These are phyloP conservation scores for Campoplex capitator DNA, from an alignment of 2,888 invertebrate genomes.

Conservation along the genomic window DNA sequence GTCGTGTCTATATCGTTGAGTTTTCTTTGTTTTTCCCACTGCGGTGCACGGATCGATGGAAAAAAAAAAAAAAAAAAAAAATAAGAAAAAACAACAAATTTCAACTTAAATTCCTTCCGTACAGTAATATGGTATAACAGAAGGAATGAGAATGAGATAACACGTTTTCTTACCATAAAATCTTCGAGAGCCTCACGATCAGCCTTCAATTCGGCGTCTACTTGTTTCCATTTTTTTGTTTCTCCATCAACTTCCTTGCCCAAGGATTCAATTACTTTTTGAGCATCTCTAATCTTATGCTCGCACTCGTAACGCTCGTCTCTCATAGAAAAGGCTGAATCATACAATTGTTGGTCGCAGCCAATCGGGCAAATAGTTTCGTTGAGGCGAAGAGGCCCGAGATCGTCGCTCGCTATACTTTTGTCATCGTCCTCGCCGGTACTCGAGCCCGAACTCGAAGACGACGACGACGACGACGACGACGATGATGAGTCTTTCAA, in stretches of 20 bases:
- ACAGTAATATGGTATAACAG: no score
- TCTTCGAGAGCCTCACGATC: slow-evolving; percentile 87
- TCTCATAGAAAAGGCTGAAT: slow-evolving; percentile 88
- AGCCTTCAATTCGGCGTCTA: slow-evolving; percentile 86
- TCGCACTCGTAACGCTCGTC: slow-evolving; percentile 87
- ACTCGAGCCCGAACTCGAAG: slow-evolving; percentile 83
- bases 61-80: no score
- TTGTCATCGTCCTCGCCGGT: slow-evolving; percentile 87
- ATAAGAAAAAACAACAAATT: no score
- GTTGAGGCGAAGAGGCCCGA: slow-evolving; percentile 89
- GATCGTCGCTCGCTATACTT: slow-evolving; percentile 86
- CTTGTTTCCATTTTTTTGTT: slow-evolving; percentile 86
- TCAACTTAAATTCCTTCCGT: no score
- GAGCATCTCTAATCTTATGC: slow-evolving; percentile 87
- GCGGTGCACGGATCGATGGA: slow-evolving; percentile 1
- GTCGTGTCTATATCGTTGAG: slow-evolving; percentile 92
- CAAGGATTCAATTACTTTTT: slow-evolving; percentile 86
- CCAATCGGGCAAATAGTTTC: slow-evolving; percentile 90
- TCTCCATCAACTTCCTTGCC: slow-evolving; percentile 87
- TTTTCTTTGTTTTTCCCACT: slow-evolving; percentile 91
- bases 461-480: slow-evolving; percentile 83
- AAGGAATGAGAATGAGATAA: no score
- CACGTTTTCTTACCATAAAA: slow-evolving; percentile 86
- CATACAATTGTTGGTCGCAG: slow-evolving; percentile 89
- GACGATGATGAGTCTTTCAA: slow-evolving; percentile 81